phyloP scores from a whole-genome alignment of 2,797 vertebrate species.

The Phalloptychus januarius region DNA sequence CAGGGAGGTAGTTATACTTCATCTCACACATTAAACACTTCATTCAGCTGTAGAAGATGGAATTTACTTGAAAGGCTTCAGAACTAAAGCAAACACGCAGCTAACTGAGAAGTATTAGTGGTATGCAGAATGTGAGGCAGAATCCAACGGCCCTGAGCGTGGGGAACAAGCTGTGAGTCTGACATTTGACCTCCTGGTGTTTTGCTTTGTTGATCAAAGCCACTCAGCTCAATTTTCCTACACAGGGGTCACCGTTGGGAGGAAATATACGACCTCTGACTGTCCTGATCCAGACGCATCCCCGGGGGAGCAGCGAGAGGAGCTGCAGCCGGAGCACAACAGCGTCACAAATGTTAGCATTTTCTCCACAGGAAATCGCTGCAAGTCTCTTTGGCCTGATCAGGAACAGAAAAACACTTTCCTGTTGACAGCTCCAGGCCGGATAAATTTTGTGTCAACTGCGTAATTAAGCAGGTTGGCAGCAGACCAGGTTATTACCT shows the following conservation, averaged over 20 bases:
- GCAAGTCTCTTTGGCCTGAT: slow-evolving; percentile 66
- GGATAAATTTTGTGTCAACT: slow-evolving; percentile 33
- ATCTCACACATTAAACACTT: slow-evolving; percentile 29
- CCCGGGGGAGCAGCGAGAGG: slow-evolving; percentile 64
- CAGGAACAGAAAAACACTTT: slow-evolving; percentile 68
- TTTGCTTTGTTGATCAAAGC: slow-evolving; percentile 71
- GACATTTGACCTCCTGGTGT: slow-evolving; percentile 53
- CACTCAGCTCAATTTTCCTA: slow-evolving; percentile 42
- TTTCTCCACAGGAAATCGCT: slow-evolving; percentile 79
- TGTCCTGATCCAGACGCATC: slow-evolving; percentile 64
- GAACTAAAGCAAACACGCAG: background rate
- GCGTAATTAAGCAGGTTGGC: slow-evolving; percentile 52
- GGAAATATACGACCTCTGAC: slow-evolving; percentile 76
- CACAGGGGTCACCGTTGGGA: slow-evolving; percentile 48
- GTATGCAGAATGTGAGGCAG: slow-evolving; percentile 15
- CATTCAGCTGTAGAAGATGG: slow-evolving; percentile 27
- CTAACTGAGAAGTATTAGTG: background rate
- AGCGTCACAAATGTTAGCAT: slow-evolving; percentile 74
- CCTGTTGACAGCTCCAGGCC: slow-evolving; percentile 63
- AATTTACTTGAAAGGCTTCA: slow-evolving; percentile 1
- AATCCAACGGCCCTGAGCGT: slow-evolving; percentile 27
- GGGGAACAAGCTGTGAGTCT: slow-evolving; percentile 43
- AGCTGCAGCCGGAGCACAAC: slow-evolving; percentile 41
- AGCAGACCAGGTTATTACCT: slow-evolving; percentile 38
- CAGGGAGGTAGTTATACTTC: slow-evolving; percentile 48